Evolutionary conservation across 2,797 vertebrate genomes (phyloP).

Genomic region (Anguilla megastoma): DNA sequence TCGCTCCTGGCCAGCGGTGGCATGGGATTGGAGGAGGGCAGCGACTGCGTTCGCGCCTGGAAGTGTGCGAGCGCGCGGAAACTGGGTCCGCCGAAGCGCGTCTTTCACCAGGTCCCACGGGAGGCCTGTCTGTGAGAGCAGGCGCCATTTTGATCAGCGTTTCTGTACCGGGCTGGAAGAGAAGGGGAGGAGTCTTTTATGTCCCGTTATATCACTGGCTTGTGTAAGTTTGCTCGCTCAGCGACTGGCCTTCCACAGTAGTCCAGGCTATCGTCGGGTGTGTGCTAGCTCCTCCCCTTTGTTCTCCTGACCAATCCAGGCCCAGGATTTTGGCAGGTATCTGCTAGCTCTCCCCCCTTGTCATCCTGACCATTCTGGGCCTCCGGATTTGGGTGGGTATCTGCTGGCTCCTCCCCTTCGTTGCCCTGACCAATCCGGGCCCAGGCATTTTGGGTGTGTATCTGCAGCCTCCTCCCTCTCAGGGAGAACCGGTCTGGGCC

Average conservation of each 20-base stretch:
- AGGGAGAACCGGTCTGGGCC: background rate
- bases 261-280: background rate
- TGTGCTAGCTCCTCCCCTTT: background rate
- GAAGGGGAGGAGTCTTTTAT: conserved; percentile 17
- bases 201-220: conserved; percentile 12
- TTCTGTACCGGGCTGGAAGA: background rate
- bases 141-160: conserved; percentile 9
- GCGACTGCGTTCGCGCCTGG: conserved; percentile 31
- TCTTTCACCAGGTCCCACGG: conserved; percentile 44
- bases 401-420: background rate
- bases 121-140: conserved; percentile 8
- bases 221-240: background rate
- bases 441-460: background rate
- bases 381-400: background rate
- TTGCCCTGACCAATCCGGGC: background rate
- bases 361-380: no score
- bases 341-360: background rate
- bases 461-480: background rate
- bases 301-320: no score
- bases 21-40: no score
- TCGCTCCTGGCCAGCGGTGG: background rate
- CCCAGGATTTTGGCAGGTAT: no score
- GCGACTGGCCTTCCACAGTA: background rate
- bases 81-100: conserved; percentile 49
- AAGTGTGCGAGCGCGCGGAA: conserved; percentile 50